phyloP scores from a whole-genome alignment of 1,140 invertebrate species.

The Aphelenchoides fujianensis region DNA sequence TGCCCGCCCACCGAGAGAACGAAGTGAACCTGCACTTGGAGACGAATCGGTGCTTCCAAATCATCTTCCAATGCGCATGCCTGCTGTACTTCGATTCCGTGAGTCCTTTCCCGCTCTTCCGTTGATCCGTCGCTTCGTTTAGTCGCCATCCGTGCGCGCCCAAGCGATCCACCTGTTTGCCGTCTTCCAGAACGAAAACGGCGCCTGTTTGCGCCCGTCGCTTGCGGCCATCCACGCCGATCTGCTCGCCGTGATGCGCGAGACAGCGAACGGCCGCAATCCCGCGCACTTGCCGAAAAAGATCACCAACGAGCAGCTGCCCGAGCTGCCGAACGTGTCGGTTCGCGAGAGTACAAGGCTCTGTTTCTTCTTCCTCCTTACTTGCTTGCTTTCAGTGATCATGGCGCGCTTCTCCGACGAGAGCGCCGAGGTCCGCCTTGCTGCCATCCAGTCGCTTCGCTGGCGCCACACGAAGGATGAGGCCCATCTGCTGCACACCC shows the following conservation, averaged over 20 bases:
- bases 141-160: background rate
- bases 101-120: background rate
- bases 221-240: background rate
- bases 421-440: background rate
- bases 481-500: background rate
- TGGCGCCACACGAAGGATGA: background rate
- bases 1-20: background rate
- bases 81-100: background rate
- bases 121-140: background rate
- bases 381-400: background rate
- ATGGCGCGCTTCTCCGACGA: background rate
- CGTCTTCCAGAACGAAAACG: background rate
- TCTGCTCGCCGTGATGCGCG: background rate
- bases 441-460: background rate
- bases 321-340: background rate
- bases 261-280: too few species aligned
- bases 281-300: too few species aligned
- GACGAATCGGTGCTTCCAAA: background rate
- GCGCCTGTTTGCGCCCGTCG: background rate
- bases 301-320: too few species aligned
- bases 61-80: background rate
- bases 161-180: background rate
- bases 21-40: background rate
- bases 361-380: background rate
- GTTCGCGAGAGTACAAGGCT: background rate